Percentiles rank a stretch among this genome's conserved stretches.
phyloP scores from a whole-genome alignment of 2,888 invertebrate species.

The Eutolmus rufibarbis region DNA sequence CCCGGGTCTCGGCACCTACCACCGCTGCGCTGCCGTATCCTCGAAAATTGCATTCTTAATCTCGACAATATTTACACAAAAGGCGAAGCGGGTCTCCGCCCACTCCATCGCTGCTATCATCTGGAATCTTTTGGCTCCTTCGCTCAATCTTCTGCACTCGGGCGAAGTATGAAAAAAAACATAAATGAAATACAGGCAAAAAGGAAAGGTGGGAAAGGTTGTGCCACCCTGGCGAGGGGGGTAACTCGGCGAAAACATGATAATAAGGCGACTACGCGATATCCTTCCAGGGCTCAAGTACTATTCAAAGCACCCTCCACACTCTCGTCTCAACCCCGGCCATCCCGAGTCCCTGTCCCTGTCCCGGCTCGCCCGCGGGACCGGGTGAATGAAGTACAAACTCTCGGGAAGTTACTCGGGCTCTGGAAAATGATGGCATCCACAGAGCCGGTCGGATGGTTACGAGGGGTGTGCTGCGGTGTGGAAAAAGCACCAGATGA shows the following conservation, averaged over 20 bases:
- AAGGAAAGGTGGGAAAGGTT: constrained; percentile 23
- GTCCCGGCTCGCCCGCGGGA: neutral
- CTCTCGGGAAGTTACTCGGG: neutral
- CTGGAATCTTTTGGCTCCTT: constrained; percentile 19
- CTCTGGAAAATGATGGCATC: constrained; percentile 27
- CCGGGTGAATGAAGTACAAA: constrained; percentile 26
- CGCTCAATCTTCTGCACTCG: constrained; percentile 21
- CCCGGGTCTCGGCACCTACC: neutral
- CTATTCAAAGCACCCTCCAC: constrained; percentile 5
- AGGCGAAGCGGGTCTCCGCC: constrained; percentile 16
- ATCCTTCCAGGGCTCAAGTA: constrained; percentile 22
- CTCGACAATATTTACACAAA: constrained; percentile 44
- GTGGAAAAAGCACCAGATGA: constrained; percentile 42
- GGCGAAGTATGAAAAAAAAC: neutral
- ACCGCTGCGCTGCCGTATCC: neutral
- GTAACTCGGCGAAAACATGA: constrained; percentile 39
- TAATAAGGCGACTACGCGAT: constrained; percentile 37
- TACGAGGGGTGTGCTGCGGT: neutral
- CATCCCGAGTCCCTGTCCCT: neutral
- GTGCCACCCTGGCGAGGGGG: constrained; percentile 18
- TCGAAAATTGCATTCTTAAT: constrained; percentile 43
- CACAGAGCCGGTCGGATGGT: neutral
- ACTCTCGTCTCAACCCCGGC: neutral
- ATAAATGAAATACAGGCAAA: neutral
- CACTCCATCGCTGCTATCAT: constrained; percentile 9